Evolutionary conservation across 1,140 invertebrate species (phyloP).

Genomic region (Campoletis sonorensis): DNA sequence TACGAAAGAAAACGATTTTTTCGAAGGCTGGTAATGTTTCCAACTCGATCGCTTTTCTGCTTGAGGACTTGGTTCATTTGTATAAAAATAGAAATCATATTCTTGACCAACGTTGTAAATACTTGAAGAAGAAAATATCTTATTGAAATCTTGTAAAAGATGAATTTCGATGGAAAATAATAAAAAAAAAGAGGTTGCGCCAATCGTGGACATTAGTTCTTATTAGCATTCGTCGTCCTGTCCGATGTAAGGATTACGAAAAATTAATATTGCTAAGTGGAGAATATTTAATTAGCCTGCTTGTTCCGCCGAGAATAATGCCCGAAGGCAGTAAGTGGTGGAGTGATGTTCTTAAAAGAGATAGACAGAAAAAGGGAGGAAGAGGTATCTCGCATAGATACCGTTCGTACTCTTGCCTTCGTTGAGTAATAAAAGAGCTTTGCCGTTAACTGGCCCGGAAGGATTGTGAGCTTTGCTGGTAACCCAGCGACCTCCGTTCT

Average conservation of each 20-base stretch:
- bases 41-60: no score
- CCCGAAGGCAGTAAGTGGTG: neutral
- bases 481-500: constrained; percentile 3
- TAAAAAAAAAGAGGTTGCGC: no score
- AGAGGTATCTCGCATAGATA: constrained; percentile 4
- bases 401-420: constrained; percentile 1
- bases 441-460: constrained; percentile 41
- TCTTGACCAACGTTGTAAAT: no score
- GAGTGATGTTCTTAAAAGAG: neutral
- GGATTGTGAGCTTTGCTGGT: constrained; percentile 39
- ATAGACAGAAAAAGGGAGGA: neutral
- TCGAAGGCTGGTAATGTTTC: no score
- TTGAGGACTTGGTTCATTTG: no score
- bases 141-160: no score
- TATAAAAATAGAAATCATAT: no score
- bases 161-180: no score
- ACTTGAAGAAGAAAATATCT: no score
- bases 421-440: constrained; percentile 42
- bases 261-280: neutral
- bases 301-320: neutral
- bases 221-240: constrained; percentile 49
- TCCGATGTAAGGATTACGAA: constrained; percentile 52
- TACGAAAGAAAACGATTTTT: no score
- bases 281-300: neutral
- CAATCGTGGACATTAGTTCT: no score